These are phyloP conservation scores for Bujurquina vittata DNA, from an alignment of 2,113 vertebrate species.

Conservation along the genomic window DNA sequence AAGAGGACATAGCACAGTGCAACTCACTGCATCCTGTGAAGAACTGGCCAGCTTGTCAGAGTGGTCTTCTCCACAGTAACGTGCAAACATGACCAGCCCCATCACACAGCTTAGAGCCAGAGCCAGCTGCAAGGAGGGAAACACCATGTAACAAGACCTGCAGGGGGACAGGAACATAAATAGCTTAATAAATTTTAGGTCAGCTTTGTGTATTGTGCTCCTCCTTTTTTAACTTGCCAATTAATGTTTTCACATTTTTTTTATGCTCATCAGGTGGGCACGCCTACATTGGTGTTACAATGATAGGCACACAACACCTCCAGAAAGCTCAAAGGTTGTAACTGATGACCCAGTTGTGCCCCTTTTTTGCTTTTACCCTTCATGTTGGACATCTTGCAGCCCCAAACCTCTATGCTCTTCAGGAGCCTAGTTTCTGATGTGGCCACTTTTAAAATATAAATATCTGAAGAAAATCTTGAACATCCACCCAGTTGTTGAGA, in stretches of 20 bases:
- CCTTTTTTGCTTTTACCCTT: too few species aligned
- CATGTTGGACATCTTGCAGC: too few species aligned
- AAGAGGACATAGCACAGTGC: not conserved
- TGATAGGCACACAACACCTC: too few species aligned
- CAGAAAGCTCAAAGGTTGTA: too few species aligned
- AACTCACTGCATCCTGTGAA: slow-evolving; percentile 81
- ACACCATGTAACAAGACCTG: slow-evolving; percentile 94
- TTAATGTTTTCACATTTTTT: not conserved
- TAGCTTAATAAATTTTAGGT: not conserved
- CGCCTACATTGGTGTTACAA: not conserved
- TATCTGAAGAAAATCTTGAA: too few species aligned
- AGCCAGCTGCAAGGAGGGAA: slow-evolving; percentile 90
- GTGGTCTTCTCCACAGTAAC: slow-evolving; percentile 81
- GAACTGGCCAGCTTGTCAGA: slow-evolving; percentile 58
- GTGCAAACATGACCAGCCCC: slow-evolving; percentile 91
- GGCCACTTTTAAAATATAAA: too few species aligned
- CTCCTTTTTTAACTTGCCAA: not conserved
- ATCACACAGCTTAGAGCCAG: slow-evolving; percentile 89
- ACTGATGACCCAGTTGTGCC: too few species aligned
- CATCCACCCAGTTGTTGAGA: not conserved
- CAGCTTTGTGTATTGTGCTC: not conserved
- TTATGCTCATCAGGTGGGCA: not conserved
- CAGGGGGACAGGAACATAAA: not conserved
- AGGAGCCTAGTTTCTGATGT: too few species aligned
- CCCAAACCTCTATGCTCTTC: too few species aligned